Conservation (phyloP, 2,797 vertebrate species). For the Manis crassicaudata region DNA sequence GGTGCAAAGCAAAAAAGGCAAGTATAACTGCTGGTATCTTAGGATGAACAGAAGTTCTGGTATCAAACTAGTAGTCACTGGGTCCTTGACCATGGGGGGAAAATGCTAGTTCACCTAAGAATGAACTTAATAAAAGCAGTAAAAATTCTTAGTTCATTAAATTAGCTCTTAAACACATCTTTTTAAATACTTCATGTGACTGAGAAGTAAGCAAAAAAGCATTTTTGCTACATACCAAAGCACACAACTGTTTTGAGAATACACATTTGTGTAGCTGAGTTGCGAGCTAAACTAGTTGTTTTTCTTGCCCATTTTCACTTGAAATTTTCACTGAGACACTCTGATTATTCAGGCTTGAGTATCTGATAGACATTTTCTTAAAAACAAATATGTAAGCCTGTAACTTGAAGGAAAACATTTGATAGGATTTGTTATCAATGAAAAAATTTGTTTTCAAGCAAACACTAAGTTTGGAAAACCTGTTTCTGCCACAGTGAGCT, state of each 20-base stretch:
- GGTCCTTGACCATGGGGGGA: background rate
- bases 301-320: background rate
- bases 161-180: background rate
- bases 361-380: background rate
- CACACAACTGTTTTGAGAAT: background rate
- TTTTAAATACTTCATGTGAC: background rate
- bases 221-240: background rate
- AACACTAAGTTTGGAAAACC: slow-evolving; percentile 33
- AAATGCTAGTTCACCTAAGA: background rate
- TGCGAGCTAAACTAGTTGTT: background rate
- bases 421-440: background rate
- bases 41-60: background rate
- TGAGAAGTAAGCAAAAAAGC: background rate
- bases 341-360: background rate
- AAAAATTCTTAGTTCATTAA: background rate
- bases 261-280: background rate
- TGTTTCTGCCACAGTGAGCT: background rate
- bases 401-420: background rate
- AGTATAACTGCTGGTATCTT: background rate
- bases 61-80: too few relatives aligned
- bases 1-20: background rate
- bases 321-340: background rate
- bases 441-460: slow-evolving; percentile 26
- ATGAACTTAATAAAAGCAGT: background rate
- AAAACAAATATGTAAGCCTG: background rate